Evolutionary conservation across 2,888 invertebrate species (phyloP).

Genomic region (Chymomyza procnemis): DNA sequence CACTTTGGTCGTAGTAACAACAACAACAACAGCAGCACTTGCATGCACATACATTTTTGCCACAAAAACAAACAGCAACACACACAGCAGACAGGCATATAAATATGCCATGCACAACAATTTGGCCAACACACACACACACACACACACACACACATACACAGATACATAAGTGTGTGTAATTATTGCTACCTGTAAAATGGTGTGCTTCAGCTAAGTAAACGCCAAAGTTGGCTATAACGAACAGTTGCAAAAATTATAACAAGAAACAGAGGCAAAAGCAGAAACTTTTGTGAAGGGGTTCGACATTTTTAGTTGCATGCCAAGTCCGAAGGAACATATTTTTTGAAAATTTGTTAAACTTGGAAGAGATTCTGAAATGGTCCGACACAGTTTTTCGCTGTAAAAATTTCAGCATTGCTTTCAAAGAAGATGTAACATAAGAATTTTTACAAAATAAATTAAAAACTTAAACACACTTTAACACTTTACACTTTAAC

Average conservation of each 20-base stretch:
- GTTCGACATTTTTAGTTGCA: no score
- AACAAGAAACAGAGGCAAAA: constrained; percentile 23
- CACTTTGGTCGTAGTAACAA: constrained; percentile 34
- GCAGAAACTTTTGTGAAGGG: constrained; percentile 9
- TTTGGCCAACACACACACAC: constrained; percentile 24
- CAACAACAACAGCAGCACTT: constrained; percentile 19
- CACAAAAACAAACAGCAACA: constrained; percentile 16
- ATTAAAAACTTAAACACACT: no score
- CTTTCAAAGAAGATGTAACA: no score
- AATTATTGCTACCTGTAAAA: constrained; percentile 46
- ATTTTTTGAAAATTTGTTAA: no score
- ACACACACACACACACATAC: constrained; percentile 13
- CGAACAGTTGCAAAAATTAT: constrained; percentile 29
- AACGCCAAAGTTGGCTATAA: constrained; percentile 43
- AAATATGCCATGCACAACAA: constrained; percentile 49
- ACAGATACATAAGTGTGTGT: constrained; percentile 16
- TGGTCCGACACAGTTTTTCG: no score
- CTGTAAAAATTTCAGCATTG: no score
- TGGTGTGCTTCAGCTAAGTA: constrained; percentile 43
- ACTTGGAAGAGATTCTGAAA: no score
- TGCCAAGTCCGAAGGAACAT: no score
- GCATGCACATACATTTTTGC: constrained; percentile 42
- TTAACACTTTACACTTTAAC: no score
- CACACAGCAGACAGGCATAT: constrained; percentile 21
- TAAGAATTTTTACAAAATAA: no score